Conservation (phyloP, 2,113 vertebrate genomes). For the Neotragus moschatus region DNA sequence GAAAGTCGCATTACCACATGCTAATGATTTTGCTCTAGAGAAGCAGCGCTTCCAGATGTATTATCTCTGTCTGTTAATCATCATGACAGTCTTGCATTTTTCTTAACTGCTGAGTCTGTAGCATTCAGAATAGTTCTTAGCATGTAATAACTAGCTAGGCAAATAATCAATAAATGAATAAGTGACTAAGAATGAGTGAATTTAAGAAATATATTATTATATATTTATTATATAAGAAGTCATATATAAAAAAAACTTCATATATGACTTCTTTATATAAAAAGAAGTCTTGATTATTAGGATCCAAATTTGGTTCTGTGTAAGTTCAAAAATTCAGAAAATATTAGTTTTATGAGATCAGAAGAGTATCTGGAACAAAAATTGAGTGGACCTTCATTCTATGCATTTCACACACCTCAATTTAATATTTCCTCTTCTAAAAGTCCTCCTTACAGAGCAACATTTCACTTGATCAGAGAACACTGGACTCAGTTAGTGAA, state of each 20-base stretch:
- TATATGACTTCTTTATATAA: too few species aligned
- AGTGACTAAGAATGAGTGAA: neutral
- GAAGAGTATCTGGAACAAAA: neutral
- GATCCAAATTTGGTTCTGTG: neutral
- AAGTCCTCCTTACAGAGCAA: neutral
- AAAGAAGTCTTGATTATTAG: neutral
- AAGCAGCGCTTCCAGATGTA: neutral
- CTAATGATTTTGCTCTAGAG: neutral
- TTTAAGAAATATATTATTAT: neutral
- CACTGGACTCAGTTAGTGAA: neutral
- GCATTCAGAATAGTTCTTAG: neutral
- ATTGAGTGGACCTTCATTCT: neutral
- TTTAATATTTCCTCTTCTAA: neutral
- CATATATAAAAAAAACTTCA: too few species aligned
- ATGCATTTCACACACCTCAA: neutral
- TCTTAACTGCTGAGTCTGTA: neutral
- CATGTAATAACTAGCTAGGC: neutral
- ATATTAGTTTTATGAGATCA: neutral
- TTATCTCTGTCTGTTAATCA: neutral
- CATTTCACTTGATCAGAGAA: neutral
- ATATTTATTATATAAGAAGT: too few species aligned
- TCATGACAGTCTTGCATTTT: neutral
- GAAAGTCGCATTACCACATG: fast-evolving
- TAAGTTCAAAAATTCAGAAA: neutral
- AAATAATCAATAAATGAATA: neutral